A percentile compares a stretch with the other conserved stretches of the same genome.
phyloP scores from a whole-genome alignment of 2,113 vertebrate species.

The Sarotherodon lohbergeri region DNA sequence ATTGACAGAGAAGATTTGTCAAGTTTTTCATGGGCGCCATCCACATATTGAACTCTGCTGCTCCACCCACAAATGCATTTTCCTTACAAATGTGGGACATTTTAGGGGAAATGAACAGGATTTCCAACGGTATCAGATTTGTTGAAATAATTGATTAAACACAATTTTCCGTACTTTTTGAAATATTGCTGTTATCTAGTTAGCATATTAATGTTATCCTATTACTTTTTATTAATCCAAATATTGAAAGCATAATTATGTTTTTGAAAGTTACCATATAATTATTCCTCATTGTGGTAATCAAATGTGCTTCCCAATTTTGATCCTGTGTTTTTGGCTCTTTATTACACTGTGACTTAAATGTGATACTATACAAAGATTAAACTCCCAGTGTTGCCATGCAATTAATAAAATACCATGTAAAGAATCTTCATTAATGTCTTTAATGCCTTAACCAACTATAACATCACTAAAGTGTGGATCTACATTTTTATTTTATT shows the following conservation, averaged over 20 bases:
- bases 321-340: neutral
- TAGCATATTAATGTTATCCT: neutral
- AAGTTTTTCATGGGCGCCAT: neutral
- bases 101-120: neutral
- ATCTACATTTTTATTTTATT: neutral
- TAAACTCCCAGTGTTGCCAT: neutral
- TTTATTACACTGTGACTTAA: fast-evolving
- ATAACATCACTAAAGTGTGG: neutral
- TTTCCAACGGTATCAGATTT: neutral
- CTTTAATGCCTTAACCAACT: neutral
- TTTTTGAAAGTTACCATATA: neutral
- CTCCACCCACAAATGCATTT: neutral
- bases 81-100: neutral
- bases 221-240: neutral
- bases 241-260: neutral
- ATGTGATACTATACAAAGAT: neutral
- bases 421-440: neutral
- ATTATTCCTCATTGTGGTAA: neutral
- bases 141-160: neutral
- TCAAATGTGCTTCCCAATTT: neutral
- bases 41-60: neutral
- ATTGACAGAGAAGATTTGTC: neutral
- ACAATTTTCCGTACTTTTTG: neutral
- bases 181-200: neutral
- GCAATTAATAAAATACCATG: neutral